A percentile compares a stretch with the other conserved stretches of the same genome.
Conservation (phyloP, 2,113 vertebrate genomes). For the human region GRCh38 chr2:236337001-236337500, state of each 20-base stretch:
- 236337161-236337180: accelerated
- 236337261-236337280: background rate
- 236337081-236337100: background rate
- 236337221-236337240: background rate
- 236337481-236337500: accelerated
- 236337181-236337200: accelerated
- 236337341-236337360: accelerated
- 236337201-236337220: accelerated
- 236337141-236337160: background rate
- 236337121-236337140: no score
- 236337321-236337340: accelerated
- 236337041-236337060: background rate
- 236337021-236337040: background rate
- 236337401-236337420: background rate
- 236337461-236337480: background rate
- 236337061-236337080: background rate
- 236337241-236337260: background rate
- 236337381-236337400: background rate
- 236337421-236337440: accelerated
- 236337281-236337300: accelerated
- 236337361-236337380: accelerated
- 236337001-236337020: accelerated
- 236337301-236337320: accelerated
- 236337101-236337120: accelerated
- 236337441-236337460: accelerated